Conservation (phyloP, 2,888 invertebrate genomes). For the Drosophila melanosoma region DNA sequence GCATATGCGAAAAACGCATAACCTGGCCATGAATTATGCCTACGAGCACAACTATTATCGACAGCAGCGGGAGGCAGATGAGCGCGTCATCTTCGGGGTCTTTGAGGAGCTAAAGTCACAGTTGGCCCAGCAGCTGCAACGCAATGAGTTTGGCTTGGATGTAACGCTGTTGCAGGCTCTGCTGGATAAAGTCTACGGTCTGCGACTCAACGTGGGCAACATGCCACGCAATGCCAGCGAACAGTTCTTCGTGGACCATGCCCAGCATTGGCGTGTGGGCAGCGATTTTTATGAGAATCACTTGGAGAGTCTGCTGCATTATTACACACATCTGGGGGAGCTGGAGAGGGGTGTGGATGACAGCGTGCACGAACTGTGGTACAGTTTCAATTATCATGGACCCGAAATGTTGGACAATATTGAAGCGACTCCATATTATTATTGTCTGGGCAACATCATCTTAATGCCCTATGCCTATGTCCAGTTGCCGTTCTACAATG, state of each 20-base stretch:
- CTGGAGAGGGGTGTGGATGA: constrained; percentile 44
- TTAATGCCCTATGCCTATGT: constrained; percentile 77
- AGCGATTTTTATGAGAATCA: constrained; percentile 75
- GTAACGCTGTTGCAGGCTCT: constrained; percentile 54
- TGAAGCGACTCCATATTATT: constrained; percentile 78
- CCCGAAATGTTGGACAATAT: constrained; percentile 73
- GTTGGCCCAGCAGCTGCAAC: constrained; percentile 51
- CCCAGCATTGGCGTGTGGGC: constrained; percentile 54
- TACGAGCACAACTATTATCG: constrained; percentile 70
- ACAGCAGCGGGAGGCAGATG: constrained; percentile 54
- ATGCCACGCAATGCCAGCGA: constrained; percentile 64
- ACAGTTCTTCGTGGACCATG: constrained; percentile 61
- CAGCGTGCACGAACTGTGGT: constrained; percentile 45
- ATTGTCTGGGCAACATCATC: constrained; percentile 69
- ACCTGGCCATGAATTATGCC: constrained; percentile 75
- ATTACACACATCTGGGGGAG: constrained; percentile 50
- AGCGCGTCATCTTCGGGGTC: constrained; percentile 62
- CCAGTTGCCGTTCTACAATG: constrained; percentile 72
- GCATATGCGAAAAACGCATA: constrained; percentile 78
- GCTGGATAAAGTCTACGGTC: constrained; percentile 55
- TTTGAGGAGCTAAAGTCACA: constrained; percentile 70
- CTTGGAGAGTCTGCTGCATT: constrained; percentile 66
- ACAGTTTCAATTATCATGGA: constrained; percentile 72
- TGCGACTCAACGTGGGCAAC: constrained; percentile 78
- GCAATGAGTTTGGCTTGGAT: constrained; percentile 65